Conservation (phyloP, 35 echinoderm and acorn worm species). For the Anneissia japonica region DNA sequence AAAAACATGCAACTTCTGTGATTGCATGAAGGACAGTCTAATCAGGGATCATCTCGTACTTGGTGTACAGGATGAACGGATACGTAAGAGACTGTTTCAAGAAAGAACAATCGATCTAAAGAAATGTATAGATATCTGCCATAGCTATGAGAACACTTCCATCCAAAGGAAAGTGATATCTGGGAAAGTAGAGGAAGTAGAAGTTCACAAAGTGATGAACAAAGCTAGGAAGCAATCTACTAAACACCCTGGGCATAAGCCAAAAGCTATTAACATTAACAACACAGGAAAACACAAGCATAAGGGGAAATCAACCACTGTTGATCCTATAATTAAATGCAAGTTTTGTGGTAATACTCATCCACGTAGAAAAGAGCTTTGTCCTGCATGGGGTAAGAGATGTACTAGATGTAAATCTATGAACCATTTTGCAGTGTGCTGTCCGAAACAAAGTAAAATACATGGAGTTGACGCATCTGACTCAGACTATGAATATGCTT, state of each 20-base stretch:
- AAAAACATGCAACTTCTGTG: conserved; percentile 39
- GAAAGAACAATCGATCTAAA: conserved; percentile 14
- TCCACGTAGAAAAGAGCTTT: background rate
- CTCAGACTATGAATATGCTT: too few species aligned
- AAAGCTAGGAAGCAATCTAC: background rate
- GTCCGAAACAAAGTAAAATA: too few species aligned
- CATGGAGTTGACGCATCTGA: too few species aligned
- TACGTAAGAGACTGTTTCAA: conserved; percentile 7
- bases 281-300: background rate
- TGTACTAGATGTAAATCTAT: background rate
- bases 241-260: background rate
- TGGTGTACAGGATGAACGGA: conserved; percentile 1
- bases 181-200: background rate
- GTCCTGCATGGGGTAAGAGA: conserved; percentile 24
- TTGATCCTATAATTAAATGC: background rate
- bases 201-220: background rate
- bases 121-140: conserved; percentile 28
- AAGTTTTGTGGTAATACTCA: conserved; percentile 25
- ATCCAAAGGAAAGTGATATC: conserved; percentile 14
- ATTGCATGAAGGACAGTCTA: conserved; percentile 23
- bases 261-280: background rate
- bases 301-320: too few species aligned
- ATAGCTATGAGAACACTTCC: conserved; percentile 8
- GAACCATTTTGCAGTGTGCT: conserved; percentile 7
- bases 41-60: conserved; percentile 15